Evolutionary conservation across 2,797 vertebrate genomes (phyloP), one percentile per base, ranked within the genome.

Genomic region (Agapornis canus): DNA sequence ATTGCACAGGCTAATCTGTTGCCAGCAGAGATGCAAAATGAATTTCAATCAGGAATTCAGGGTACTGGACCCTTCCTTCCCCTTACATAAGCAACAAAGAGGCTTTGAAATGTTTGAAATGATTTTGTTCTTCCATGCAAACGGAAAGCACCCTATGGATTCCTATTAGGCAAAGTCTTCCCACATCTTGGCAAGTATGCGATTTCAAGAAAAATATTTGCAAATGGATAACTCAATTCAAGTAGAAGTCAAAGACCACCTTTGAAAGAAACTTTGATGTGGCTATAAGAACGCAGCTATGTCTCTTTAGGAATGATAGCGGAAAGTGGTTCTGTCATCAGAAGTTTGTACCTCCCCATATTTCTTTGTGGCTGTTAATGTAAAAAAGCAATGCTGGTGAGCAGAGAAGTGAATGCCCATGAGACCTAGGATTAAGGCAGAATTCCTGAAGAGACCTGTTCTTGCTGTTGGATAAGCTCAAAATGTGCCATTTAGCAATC

Each of bases 171-270:
- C 71, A 56, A 95, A 91, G 84, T 85, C 95, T 82, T 92, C 71
- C 84, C 71, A 83, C 51, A 65, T 87, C 87, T 94, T 70, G 32
- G 72, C 56, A 94, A 94, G 91, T 92, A 86, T 95, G 94, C 82
- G 69, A 94, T 95, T 96, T 95, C 95, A 96, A 96, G 89, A 93
- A 93, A 96, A 96, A 96, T 95, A 96, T 94, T 94, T 96, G 92
- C 69, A 95, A 95, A 91, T 94, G 89, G 89, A 95, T 94, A 96
- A 95, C 79, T 20, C 61, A 96, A 89, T 92, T 92, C 84, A 68
- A 83, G 71, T 5, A 87, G 35, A 71, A 89, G 91, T 93, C 95
- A 94, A 93, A 93, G 89, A 96, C 92, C 82, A 87, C 89, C 83
- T 95, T 82, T 91, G 94, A 95, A 95, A 89, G 56, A 47, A 87